Conservation (phyloP, 2,888 invertebrate genomes). For the Sinhomidia bicolor region DNA sequence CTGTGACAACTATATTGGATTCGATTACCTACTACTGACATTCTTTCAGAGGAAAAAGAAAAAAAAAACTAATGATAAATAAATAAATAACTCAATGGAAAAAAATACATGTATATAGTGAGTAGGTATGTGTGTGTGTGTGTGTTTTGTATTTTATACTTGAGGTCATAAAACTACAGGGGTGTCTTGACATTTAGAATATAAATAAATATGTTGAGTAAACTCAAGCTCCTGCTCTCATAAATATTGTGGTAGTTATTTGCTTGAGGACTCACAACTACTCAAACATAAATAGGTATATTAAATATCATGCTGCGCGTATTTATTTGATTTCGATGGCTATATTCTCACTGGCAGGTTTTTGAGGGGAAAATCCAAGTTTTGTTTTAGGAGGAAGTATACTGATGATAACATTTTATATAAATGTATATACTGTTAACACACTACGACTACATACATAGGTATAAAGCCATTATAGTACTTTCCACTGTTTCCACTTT, state of each 20-base stretch:
- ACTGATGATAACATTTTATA: too few species aligned
- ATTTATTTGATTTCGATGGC: too few species aligned
- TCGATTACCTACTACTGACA: constrained; percentile 11
- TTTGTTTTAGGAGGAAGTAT: too few species aligned
- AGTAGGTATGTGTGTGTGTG: too few species aligned
- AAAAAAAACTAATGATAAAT: background rate
- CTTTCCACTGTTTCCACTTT: too few species aligned
- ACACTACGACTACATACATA: background rate
- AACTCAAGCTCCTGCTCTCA: background rate
- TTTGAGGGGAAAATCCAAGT: too few species aligned
- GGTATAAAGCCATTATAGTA: background rate
- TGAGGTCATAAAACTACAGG: constrained; percentile 64
- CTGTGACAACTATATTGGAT: constrained; percentile 61
- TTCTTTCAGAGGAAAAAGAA: background rate
- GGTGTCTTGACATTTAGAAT: constrained; percentile 48
- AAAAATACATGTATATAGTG: background rate
- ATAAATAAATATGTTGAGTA: constrained; percentile 11
- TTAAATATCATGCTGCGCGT: too few species aligned
- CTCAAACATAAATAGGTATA: background rate
- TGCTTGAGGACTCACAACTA: background rate
- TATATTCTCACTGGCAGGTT: too few species aligned
- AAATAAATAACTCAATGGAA: background rate
- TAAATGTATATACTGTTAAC: background rate
- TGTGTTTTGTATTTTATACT: constrained; percentile 56
- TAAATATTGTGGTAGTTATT: background rate